Conservation (phyloP, 2,888 invertebrate genomes). For the Plusia festucae region DNA sequence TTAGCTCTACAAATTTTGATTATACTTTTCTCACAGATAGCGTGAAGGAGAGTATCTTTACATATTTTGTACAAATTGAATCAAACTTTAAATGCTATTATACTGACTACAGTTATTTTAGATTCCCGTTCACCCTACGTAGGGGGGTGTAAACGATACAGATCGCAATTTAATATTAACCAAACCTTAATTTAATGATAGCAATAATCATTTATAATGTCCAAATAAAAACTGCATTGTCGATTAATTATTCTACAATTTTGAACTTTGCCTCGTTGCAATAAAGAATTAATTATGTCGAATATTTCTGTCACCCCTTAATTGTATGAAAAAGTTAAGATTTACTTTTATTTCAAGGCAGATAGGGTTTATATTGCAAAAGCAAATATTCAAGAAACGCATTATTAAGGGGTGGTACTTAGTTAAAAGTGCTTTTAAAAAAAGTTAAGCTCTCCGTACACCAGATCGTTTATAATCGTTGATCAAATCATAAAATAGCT, state of each 20-base stretch:
- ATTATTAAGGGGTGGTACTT: slow-evolving; percentile 56
- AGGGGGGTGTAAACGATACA: slow-evolving; percentile 39
- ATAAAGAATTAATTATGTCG: slow-evolving; percentile 41
- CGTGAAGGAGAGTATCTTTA: too few relatives aligned
- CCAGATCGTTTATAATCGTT: neutral
- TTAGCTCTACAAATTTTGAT: too few relatives aligned
- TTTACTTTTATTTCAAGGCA: neutral
- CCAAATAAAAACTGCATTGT: slow-evolving; percentile 18
- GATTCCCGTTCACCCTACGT: slow-evolving; percentile 18
- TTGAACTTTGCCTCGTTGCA: slow-evolving; percentile 39
- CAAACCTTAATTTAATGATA: slow-evolving; percentile 51
- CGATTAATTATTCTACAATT: slow-evolving; percentile 21
- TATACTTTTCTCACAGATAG: too few relatives aligned
- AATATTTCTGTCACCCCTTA: slow-evolving; percentile 15
- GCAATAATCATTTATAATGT: slow-evolving; percentile 51
- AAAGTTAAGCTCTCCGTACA: slow-evolving; percentile 35
- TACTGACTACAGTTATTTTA: neutral
- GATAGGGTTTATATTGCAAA: slow-evolving; percentile 31
- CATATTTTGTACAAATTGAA: too few relatives aligned
- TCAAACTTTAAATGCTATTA: too few relatives aligned
- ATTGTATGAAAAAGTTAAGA: neutral
- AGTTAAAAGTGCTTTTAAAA: slow-evolving; percentile 47
- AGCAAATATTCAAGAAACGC: slow-evolving; percentile 14
- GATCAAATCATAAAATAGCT: too few relatives aligned
- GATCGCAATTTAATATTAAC: slow-evolving; percentile 43